Base-by-base conservation (phyloP, 2,113 vertebrate genomes). In the Rhinolophus ferrumequinum region DNA sequence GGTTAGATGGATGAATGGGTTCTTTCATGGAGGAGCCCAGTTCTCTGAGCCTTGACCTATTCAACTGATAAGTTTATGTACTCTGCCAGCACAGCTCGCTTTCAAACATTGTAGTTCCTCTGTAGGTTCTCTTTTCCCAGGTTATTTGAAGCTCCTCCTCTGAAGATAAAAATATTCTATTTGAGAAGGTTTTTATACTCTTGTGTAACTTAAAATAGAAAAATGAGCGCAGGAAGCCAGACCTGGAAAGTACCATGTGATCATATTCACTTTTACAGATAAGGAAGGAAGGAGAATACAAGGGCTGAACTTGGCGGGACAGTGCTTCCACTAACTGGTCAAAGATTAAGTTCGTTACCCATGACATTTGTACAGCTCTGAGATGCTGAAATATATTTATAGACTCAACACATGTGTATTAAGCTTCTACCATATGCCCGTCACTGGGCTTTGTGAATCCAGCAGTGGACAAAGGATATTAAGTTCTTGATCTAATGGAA, bases 101-200 rank as follows among this genome's bases (percentile, higher is more conserved):
- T 90, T 79, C 19, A 92, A 70, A 94, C 81, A 67, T 8, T 56
- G 2, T 7, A 62, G 28, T 83, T 4, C 38, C n/a, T 73, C 8
- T 35, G 67, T 62, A 18, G 8, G 82, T 86, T 87, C 33, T 64
- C 44, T 84, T 91, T 96, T 67, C 94, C 26, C 47, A 73, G 13
- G 9, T 87, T 90, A 18, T 83, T 81, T 47, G 28, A 62, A 93
- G 89, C 35, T 56, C 38, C 11, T 93, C 70, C 33, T 85, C n/a
- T 95, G 44, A 88, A 77, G 84, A 72, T 66, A 60, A 54, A 92
- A 80, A 79, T 60, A 94, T 54, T 92, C 44, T 70, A 26, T 86
- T 84, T 58, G 28, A 83, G 62, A 92, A 70, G 33, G 47, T 56
- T 76, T 72, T 41, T 64, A 9, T 47, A 26, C 26, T 50, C 54